Percentiles rank a stretch among this genome's conserved stretches.
phyloP scores from a whole-genome alignment of 2,888 invertebrate genomes.

The Cephus pygmeus region DNA sequence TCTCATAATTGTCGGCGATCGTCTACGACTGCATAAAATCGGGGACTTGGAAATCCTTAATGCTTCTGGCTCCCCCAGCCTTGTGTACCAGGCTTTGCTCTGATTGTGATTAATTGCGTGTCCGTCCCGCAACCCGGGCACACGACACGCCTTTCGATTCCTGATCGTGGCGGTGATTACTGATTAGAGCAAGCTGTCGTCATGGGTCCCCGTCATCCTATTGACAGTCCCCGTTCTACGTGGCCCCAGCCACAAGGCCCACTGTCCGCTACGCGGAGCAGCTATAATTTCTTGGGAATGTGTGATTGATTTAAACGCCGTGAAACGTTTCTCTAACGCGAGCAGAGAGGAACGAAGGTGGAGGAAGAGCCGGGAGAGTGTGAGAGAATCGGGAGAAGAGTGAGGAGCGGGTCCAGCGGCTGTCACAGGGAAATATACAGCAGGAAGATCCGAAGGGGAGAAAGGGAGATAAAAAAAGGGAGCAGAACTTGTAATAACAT shows the following conservation, averaged over 20 bases:
- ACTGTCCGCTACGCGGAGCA: constrained; percentile 10
- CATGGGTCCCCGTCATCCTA: constrained; percentile 9
- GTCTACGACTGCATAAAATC: background rate
- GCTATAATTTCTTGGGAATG: constrained; percentile 42
- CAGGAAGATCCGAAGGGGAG: constrained; percentile 16
- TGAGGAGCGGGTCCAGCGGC: background rate
- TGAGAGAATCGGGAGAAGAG: background rate
- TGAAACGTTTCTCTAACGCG: constrained; percentile 26
- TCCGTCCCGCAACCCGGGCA: background rate
- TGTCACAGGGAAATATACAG: constrained; percentile 3
- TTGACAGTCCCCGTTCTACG: constrained; percentile 7
- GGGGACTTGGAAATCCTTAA: background rate
- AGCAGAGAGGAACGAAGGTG: background rate
- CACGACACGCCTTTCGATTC: background rate
- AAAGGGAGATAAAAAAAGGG: constrained; percentile 23
- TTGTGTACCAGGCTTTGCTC: background rate
- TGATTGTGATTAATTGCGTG: background rate
- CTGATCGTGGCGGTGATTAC: background rate
- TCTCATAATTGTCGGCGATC: constrained; percentile 12
- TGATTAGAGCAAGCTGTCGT: background rate
- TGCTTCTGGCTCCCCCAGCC: background rate
- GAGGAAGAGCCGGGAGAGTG: background rate
- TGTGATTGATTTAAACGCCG: constrained; percentile 46
- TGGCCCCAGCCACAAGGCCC: background rate
- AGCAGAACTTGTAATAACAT: constrained; percentile 40